phyloP scores from a whole-genome alignment of 1,140 invertebrate species.

The Oryctes rhinoceros region DNA sequence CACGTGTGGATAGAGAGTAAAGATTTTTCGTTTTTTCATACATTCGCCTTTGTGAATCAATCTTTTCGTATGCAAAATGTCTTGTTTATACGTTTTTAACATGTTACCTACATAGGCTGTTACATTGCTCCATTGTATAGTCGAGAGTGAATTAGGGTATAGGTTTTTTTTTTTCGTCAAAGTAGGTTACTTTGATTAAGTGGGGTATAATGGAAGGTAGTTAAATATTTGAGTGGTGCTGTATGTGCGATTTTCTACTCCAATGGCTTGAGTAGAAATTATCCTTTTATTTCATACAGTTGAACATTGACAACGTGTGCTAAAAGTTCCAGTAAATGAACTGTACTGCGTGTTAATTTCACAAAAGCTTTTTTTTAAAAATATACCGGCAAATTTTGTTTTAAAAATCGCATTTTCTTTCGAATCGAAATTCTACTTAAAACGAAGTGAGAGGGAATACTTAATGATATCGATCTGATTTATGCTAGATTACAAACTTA shows the following conservation, averaged over 20 bases:
- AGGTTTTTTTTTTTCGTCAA: neutral
- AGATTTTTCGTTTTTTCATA: too few relatives aligned
- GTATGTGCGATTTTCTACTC: neutral
- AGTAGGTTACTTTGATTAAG: too few relatives aligned
- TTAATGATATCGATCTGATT: slow-evolving; percentile 4
- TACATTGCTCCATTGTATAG: too few relatives aligned
- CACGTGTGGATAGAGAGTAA: too few relatives aligned
- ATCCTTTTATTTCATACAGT: slow-evolving; percentile 1
- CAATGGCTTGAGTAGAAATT: neutral
- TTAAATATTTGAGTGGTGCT: neutral
- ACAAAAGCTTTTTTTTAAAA: neutral
- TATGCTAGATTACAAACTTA: slow-evolving; percentile 11
- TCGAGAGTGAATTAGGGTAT: too few relatives aligned
- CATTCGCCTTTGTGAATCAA: too few relatives aligned
- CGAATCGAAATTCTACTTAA: neutral
- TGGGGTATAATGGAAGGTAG: too few relatives aligned
- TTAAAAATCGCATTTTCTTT: neutral
- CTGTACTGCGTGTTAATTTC: neutral
- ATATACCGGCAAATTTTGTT: neutral
- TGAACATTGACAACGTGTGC: slow-evolving; percentile 4
- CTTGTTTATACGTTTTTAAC: too few relatives aligned
- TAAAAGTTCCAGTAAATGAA: slow-evolving; percentile 11
- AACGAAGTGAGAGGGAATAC: neutral
- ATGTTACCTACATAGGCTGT: too few relatives aligned
- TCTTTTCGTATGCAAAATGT: too few relatives aligned